phyloP scores from a whole-genome alignment of 53 echinoderm and acorn worm genomes.

The Stichopus horrens region DNA sequence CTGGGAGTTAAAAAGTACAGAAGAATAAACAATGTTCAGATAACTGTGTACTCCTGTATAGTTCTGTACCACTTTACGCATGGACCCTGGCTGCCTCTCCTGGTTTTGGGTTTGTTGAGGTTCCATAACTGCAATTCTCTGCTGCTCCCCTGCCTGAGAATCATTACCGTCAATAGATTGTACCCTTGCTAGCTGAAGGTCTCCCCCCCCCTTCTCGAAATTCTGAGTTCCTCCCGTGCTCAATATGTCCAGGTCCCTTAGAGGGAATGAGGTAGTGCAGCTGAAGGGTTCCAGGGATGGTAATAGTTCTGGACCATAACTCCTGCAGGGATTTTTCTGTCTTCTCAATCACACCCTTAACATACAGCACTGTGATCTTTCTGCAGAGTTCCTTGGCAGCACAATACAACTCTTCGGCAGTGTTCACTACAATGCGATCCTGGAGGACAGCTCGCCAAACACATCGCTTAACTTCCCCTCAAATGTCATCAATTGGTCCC shows the following conservation, averaged over 20 bases:
- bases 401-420: slow-evolving; percentile 12
- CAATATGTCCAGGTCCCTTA: slow-evolving; percentile 11
- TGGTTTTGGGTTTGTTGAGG: neutral
- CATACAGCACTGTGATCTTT: slow-evolving; percentile 25
- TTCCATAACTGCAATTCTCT: too few relatives aligned
- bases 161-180: neutral
- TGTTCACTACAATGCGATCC: slow-evolving; percentile 19
- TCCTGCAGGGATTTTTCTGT: neutral
- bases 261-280: slow-evolving; percentile 6
- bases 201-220: neutral
- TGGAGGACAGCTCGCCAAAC: slow-evolving; percentile 33
- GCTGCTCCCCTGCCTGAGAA: too few relatives aligned
- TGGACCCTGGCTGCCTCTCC: neutral
- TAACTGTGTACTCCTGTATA: too few relatives aligned
- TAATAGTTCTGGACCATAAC: slow-evolving; percentile 26
- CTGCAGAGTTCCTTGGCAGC: slow-evolving; percentile 26
- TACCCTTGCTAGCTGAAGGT: neutral
- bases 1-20: too few relatives aligned
- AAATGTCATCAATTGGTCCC: slow-evolving; percentile 26
- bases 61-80: neutral
- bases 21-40: too few relatives aligned
- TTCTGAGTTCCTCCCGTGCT: slow-evolving; percentile 4
- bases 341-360: neutral
- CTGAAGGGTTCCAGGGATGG: slow-evolving; percentile 13
- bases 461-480: neutral